Evolutionary conservation across 2,888 invertebrate genomes (phyloP).

Genomic region (Ophonus ardosiacus): DNA sequence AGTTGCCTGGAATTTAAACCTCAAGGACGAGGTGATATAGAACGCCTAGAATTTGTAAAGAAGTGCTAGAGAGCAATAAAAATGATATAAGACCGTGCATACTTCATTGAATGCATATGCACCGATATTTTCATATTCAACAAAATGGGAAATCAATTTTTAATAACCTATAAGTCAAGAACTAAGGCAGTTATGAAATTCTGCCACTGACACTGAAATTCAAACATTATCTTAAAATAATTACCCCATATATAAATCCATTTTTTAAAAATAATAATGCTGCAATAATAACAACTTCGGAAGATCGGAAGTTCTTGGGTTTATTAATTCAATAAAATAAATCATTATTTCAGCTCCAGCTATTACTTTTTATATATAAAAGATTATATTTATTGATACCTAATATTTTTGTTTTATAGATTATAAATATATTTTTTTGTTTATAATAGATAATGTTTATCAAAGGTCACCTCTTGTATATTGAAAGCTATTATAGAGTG

Average conservation of each 20-base stretch:
- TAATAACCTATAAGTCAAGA: not conserved
- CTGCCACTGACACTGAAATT: not conserved
- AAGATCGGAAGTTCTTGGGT: too few relatives aligned
- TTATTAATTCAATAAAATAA: too few relatives aligned
- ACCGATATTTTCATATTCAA: not conserved
- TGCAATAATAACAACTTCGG: not conserved
- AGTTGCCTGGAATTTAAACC: conserved; percentile 4
- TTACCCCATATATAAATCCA: not conserved
- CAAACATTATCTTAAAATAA: not conserved
- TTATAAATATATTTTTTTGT: too few relatives aligned
- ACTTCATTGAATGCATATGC: not conserved
- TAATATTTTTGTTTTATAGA: too few relatives aligned
- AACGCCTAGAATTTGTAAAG: not conserved
- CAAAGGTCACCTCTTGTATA: too few relatives aligned
- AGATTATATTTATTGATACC: too few relatives aligned
- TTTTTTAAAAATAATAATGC: not conserved
- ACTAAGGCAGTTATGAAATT: not conserved
- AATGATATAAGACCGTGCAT: not conserved
- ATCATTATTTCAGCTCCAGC: too few relatives aligned
- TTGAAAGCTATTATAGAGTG: too few relatives aligned
- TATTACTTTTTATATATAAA: too few relatives aligned
- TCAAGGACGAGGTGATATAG: not conserved
- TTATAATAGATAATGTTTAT: too few relatives aligned
- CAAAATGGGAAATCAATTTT: not conserved
- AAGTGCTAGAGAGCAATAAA: not conserved